Evolutionary conservation across 1,140 invertebrate species (phyloP).

Genomic region (Macrosteles quadrilineatus): DNA sequence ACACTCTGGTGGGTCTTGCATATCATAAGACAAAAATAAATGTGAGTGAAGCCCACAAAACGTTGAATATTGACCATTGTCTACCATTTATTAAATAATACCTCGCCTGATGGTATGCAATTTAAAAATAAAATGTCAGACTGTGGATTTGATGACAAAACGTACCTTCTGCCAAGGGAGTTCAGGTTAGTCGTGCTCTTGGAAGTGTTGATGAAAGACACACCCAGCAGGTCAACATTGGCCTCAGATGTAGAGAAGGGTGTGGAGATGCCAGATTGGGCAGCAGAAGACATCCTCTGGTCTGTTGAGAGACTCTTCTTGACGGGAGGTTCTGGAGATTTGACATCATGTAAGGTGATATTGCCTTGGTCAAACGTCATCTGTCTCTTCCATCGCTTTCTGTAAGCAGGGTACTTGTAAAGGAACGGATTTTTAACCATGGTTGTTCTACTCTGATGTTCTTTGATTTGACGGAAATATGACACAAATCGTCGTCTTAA

Average conservation of each 20-base stretch:
- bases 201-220: conserved; percentile 48
- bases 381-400: conserved; percentile 34
- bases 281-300: conserved; percentile 20
- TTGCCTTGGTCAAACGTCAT: conserved; percentile 38
- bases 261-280: conserved; percentile 27
- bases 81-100: too few species aligned
- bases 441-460: too few species aligned
- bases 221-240: conserved; percentile 43
- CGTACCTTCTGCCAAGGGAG: conserved; percentile 39
- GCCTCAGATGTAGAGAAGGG: conserved; percentile 37
- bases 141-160: conserved; percentile 43
- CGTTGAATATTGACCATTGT: too few species aligned
- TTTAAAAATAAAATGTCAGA: too few species aligned
- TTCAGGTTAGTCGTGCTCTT: conserved; percentile 34
- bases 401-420: too few species aligned
- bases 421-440: too few species aligned
- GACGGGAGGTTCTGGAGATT: conserved; percentile 11
- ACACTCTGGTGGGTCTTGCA: too few species aligned
- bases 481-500: too few species aligned
- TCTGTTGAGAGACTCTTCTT: conserved; percentile 28
- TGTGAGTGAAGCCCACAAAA: too few species aligned
- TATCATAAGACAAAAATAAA: too few species aligned
- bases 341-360: conserved; percentile 28
- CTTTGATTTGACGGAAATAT: too few species aligned
- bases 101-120: too few species aligned